phyloP scores from a whole-genome alignment of 2,113 vertebrate genomes.

The Phylloscopus trochilus region DNA sequence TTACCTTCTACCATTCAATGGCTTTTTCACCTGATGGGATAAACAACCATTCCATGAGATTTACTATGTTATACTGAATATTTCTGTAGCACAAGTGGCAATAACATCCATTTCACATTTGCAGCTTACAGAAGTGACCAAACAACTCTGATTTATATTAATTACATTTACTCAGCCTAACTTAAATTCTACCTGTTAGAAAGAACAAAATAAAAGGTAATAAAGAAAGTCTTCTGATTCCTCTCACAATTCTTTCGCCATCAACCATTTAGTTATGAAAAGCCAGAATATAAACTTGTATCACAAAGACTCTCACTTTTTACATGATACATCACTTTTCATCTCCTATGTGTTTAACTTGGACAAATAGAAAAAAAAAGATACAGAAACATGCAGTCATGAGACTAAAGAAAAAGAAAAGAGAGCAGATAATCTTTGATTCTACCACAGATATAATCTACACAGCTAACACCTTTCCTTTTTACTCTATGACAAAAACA shows the following conservation, averaged over 20 bases:
- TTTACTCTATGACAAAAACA: not conserved
- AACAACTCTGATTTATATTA: not conserved
- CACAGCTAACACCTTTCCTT: not conserved
- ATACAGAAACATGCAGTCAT: not conserved
- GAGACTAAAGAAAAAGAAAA: not conserved
- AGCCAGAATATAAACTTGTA: not conserved
- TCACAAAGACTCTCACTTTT: not conserved
- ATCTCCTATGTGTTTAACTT: not conserved
- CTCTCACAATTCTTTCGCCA: not conserved
- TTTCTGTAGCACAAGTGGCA: rapidly evolving
- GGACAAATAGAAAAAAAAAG: not conserved
- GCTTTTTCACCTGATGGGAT: not conserved
- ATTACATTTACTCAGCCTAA: not conserved
- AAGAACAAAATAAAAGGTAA: not conserved
- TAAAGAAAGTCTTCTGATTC: not conserved
- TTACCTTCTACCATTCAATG: not conserved
- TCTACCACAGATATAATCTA: not conserved
- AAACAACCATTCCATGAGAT: not conserved
- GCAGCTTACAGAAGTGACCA: not conserved
- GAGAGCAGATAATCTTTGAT: not conserved
- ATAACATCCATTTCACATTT: not conserved
- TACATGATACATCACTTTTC: not conserved
- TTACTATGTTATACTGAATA: not conserved
- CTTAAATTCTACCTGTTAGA: not conserved
- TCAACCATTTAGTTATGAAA: not conserved